phyloP scores from a whole-genome alignment of 2,888 invertebrate genomes.

The Cosmopolites sordidus region DNA sequence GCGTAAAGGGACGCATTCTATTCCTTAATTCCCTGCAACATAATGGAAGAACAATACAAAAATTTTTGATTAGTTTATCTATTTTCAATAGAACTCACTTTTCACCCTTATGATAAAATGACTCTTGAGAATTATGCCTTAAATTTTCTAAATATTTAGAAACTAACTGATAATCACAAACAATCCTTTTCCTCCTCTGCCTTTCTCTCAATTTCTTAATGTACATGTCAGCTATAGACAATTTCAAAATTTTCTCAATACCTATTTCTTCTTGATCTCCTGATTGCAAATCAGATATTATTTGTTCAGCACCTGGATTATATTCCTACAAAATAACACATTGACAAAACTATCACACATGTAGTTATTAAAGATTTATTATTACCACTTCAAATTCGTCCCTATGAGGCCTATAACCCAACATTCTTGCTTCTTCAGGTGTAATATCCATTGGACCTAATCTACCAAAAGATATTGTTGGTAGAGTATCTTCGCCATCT shows the following conservation, averaged over 20 bases:
- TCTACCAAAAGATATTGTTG: conserved; percentile 66
- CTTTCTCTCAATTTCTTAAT: conserved; percentile 78
- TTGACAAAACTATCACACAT: no score
- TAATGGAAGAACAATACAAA: no score
- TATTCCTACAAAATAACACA: conserved; percentile 57
- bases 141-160: conserved; percentile 73
- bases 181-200: conserved; percentile 82
- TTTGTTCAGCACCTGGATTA: conserved; percentile 82
- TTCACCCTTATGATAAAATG: conserved; percentile 68
- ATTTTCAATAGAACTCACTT: no score
- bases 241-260: conserved; percentile 81
- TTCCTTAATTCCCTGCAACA: conserved; percentile 69
- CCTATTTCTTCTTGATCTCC: conserved; percentile 74
- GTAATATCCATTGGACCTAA: conserved; percentile 78
- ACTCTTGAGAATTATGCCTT: conserved; percentile 42
- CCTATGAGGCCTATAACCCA: conserved; percentile 92
- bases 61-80: no score
- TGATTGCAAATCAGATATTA: conserved; percentile 79
- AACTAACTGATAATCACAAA: conserved; percentile 86
- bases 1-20: conserved; percentile 78
- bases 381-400: conserved; percentile 91
- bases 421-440: conserved; percentile 77
- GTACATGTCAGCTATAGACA: conserved; percentile 91
- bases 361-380: conserved; percentile 10
- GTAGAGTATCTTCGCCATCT: conserved; percentile 70